These are phyloP conservation scores for Vannuccia rotundouncinata DNA, from an alignment of 2,888 invertebrate genomes.

Conservation along the genomic window DNA sequence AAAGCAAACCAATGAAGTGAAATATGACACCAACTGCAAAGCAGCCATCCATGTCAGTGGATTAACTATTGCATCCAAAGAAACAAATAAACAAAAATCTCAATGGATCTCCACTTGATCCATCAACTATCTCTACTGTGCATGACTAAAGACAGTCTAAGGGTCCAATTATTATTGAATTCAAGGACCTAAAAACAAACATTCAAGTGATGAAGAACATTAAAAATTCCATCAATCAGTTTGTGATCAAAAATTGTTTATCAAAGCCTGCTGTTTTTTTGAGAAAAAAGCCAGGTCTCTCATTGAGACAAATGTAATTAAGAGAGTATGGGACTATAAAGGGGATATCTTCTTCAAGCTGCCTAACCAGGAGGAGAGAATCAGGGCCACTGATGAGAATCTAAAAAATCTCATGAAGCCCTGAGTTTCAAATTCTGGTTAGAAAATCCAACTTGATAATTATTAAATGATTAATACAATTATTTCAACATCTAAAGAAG, in stretches of 20 bases:
- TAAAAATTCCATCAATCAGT: not conserved
- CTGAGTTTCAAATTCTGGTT: no score
- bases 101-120: no score
- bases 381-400: not conserved
- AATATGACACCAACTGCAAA: not conserved
- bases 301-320: not conserved
- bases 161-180: not conserved
- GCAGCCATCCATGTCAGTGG: not conserved
- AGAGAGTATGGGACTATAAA: not conserved
- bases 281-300: not conserved
- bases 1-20: not conserved
- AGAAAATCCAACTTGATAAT: not conserved
- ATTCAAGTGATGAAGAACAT: not conserved
- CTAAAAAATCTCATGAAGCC: not conserved
- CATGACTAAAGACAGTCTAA: no score
- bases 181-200: not conserved
- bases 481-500: not conserved
- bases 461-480: not conserved
- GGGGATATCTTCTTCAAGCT: not conserved
- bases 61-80: not conserved
- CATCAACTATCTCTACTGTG: no score
- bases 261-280: not conserved
- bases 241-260: not conserved
- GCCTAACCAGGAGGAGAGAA: not conserved
- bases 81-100: no score